Percentiles rank a stretch among this genome's conserved stretches.
Evolutionary conservation across 2,113 vertebrate genomes (phyloP).

Genomic region (Thomomys bottae): DNA sequence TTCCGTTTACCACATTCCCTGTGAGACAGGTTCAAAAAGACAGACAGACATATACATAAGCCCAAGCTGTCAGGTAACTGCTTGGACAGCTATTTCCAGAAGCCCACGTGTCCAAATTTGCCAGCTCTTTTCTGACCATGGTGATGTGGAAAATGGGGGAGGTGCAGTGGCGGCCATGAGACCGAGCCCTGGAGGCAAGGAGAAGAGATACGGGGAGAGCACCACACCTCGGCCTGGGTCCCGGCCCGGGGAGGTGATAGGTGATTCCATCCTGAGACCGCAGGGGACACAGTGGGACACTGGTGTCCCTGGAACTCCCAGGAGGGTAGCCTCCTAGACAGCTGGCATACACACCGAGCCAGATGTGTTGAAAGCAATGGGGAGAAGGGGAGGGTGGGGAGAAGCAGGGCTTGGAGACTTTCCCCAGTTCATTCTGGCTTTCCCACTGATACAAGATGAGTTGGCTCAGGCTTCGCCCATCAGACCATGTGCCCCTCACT

Average conservation of each 20-base stretch:
- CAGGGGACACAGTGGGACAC: conserved; percentile 39
- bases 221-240: background rate
- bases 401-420: conserved; percentile 78
- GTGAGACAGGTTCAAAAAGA: conserved; percentile 77
- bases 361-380: conserved; percentile 77
- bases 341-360: conserved; percentile 78
- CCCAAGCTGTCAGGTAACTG: conserved; percentile 22
- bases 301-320: conserved; percentile 50
- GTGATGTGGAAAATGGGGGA: conserved; percentile 50
- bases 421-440: conserved; percentile 82
- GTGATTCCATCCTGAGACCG: conserved; percentile 19
- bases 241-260: conserved; percentile 29
- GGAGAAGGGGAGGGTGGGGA: conserved; percentile 70
- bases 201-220: conserved; percentile 8
- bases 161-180: conserved; percentile 66
- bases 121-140: conserved; percentile 35
- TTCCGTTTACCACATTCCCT: conserved; percentile 99
- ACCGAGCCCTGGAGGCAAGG: conserved; percentile 53
- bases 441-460: conserved; percentile 75
- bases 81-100: conserved; percentile 46
- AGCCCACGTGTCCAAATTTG: conserved; percentile 35
- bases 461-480: conserved; percentile 69
- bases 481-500: conserved; percentile 71
- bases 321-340: conserved; percentile 68
- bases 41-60: conserved; percentile 70